Evolutionary conservation across 1,140 invertebrate species (phyloP), one percentile per base, ranked within the genome.

Genomic region (Orchesella cincta): DNA sequence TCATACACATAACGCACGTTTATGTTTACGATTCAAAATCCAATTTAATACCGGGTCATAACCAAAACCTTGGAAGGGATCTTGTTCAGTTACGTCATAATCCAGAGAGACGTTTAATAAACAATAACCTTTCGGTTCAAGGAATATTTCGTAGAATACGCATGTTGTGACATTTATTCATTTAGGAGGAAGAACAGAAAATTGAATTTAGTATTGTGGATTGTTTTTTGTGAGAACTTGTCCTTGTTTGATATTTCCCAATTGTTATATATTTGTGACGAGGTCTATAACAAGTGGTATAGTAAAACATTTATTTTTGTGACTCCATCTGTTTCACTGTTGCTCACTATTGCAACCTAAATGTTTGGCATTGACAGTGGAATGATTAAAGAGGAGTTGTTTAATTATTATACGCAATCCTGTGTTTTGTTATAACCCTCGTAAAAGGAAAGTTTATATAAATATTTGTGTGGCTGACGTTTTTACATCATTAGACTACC

Each of bases 391-490:
- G 62, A 67, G 31, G 31, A 29, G 33, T 67, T 67, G 1, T 29
- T 67, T 31, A 67, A 67, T 67, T 31, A 67, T 33, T 31, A 67
- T 67, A 8, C 26, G 14, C n/a, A 23, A 67, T 33, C 26, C 26
- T 57, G 14, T 57, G 54, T 57, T 8, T 46, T 16, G 23, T 28
- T 14, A 67, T 67, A 67, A 29, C 23, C 33, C 33, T 67, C 12
- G 14, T 12, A 31, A 67, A 33, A 67, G 31, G 62, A 57, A 57
- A 57, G 52, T 18, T 18, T 57, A 26, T 57, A n/a, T 14, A 57
- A 57, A 67, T 67, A 8, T 31, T 26, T 67, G 62, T 67, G 62
- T n/a, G 31, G 31, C 12, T 67, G 62, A 67, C 62, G 33, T 67
- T 67, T 67, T 31, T 67, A 5, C 31, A 29, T 67, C 8, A 23